Evolutionary conservation across 64 coral and sea anemone genomes (phyloP), one percentile per base, ranked within the genome.

Genomic region (Platygyra sinensis): DNA sequence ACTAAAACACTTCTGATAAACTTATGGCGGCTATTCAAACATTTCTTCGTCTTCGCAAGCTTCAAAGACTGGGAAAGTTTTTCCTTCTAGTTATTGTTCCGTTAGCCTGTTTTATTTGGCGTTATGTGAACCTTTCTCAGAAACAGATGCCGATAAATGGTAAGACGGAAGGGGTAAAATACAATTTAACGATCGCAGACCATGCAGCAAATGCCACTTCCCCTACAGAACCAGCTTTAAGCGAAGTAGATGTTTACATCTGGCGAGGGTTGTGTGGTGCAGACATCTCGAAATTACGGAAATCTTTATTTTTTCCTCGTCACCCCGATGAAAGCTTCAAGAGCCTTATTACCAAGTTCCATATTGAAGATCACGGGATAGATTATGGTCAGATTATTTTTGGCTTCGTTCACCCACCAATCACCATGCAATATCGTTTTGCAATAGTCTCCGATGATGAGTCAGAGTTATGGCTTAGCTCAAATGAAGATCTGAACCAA

Each of bases 401-500:
- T 78, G 94, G 94, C 19, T 96, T 80, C 77, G 22, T 96, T 30
- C 87, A 84, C 33, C 80, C 94, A 17, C 73, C 79, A 12, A 60
- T 28, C 28, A 86, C 29, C 33, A 86, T 72, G 67, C 28, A 10
- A 0, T 95, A 78, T 22, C 25, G 2, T 36, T 95, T 95, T 82
- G 94, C 71, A 14, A 85, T 95, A 19, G 89, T 86, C 17, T 95
- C 94, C 11, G 89, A 92, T 32, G 89, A 95, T 55, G 59, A 89
- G 0, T 95, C 94, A 3, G 89, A 95, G 29, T 64, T 95, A 30
- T 95, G 94, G 94, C 79, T 95, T 1, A 95, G 94, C 42, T 73
- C 61, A 38, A 80, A 72, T 57, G 89, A 95, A 72, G 15, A 92
- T 31, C 74, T 42, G 30, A 36, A 62, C 29, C 80, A 92, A 17